Evolutionary conservation across 2,797 vertebrate species (phyloP).

Genomic region (Monodelphis domestica): DNA sequence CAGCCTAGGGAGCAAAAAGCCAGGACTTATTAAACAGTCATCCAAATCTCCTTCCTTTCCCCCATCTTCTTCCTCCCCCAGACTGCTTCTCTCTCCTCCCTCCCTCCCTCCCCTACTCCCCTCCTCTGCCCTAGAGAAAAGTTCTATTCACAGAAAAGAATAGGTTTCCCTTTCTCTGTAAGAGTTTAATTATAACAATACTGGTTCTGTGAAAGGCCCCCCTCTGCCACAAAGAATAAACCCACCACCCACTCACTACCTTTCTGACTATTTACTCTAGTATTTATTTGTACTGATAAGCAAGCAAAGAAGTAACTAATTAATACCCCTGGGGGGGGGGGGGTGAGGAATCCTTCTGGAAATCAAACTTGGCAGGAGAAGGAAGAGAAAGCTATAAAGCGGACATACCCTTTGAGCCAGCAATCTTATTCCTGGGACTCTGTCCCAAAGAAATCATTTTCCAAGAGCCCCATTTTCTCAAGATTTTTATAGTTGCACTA

Average conservation of each 20-base stretch:
- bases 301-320: neutral
- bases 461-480: neutral
- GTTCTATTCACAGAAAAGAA: conserved; percentile 6
- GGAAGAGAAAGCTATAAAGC: neutral
- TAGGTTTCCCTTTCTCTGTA: neutral
- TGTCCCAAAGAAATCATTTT: neutral
- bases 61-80: neutral
- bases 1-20: neutral
- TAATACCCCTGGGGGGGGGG: neutral
- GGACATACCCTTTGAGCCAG: neutral
- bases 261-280: neutral
- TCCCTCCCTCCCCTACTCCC: neutral
- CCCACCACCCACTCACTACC: neutral
- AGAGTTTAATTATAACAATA: neutral
- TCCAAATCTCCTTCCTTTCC: neutral
- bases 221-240: conserved; percentile 21
- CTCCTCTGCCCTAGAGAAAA: neutral
- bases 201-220: conserved; percentile 19
- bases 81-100: neutral
- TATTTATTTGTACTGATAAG: neutral
- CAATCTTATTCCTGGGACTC: neutral
- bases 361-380: neutral
- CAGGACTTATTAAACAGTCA: neutral
- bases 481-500: neutral
- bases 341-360: neutral